Evolutionary conservation across 2,888 invertebrate species (phyloP).

Genomic region (Hermaeophaga mercurialis): DNA sequence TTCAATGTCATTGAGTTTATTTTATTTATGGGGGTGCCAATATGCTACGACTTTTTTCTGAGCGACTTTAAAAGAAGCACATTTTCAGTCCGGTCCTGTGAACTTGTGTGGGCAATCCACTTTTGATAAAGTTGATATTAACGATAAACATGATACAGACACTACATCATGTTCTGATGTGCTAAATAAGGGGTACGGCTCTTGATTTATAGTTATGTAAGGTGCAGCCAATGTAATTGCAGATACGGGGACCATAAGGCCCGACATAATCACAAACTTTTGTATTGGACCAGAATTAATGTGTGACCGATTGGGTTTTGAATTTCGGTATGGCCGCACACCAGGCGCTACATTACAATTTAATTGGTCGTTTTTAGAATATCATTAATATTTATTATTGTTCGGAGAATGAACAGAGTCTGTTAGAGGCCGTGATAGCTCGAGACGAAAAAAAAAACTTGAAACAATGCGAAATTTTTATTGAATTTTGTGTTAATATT

Average conservation of each 20-base stretch:
- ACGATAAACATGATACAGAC: conserved; percentile 40
- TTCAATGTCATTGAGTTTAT: too few relatives aligned
- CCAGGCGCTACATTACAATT: too few relatives aligned
- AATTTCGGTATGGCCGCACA: conserved; percentile 21
- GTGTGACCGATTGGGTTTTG: conserved; percentile 29
- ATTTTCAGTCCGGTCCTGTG: conserved; percentile 13
- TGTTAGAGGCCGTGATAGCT: too few relatives aligned
- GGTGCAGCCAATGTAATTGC: conserved; percentile 39
- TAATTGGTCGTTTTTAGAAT: too few relatives aligned
- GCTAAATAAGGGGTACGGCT: conserved; percentile 49
- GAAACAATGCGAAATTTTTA: too few relatives aligned
- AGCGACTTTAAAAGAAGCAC: too few relatives aligned
- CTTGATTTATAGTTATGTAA: conserved; percentile 41
- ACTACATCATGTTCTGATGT: conserved; percentile 55
- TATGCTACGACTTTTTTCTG: too few relatives aligned
- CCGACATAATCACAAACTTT: conserved; percentile 33
- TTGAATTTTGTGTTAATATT: too few relatives aligned
- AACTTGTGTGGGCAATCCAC: conserved; percentile 28
- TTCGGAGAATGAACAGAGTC: too few relatives aligned
- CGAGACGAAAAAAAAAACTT: too few relatives aligned
- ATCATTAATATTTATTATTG: too few relatives aligned
- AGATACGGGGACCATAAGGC: conserved; percentile 34
- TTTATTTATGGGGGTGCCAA: too few relatives aligned
- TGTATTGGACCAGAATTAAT: conserved; percentile 31
- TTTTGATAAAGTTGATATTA: conserved; percentile 29